Evolutionary conservation across 2,113 vertebrate genomes (phyloP).

Genomic region (Coregonus clupeaformis): DNA sequence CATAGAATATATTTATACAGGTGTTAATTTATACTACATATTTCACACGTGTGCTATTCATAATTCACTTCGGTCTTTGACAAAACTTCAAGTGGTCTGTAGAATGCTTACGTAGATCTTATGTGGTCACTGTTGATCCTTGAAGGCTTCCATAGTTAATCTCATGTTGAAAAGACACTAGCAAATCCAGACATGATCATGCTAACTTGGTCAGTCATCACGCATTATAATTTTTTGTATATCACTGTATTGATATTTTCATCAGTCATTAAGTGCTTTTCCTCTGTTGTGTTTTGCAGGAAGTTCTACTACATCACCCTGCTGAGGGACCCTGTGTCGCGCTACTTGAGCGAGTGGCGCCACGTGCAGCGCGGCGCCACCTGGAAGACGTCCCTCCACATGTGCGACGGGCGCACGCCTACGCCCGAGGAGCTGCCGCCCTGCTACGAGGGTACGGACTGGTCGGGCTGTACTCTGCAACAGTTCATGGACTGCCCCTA

Average conservation of each 20-base stretch:
- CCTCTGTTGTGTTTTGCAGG: slow-evolving; percentile 61
- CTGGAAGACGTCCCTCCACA: slow-evolving; percentile 97
- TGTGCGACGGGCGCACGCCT: slow-evolving; percentile 96
- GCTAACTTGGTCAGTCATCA: no score
- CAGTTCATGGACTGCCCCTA: slow-evolving; percentile 99
- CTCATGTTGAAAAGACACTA: no score
- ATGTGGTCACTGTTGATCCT: no score
- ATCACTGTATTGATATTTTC: no score
- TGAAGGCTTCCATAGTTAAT: no score
- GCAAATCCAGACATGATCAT: no score
- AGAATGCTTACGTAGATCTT: no score
- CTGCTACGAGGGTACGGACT: slow-evolving; percentile 96
- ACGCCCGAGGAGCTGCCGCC: slow-evolving; percentile 94
- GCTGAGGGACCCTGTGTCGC: slow-evolving; percentile 93
- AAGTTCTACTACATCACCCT: slow-evolving; percentile 99
- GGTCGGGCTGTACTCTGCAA: slow-evolving; percentile 96
- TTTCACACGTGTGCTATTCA: no score
- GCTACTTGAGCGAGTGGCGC: slow-evolving; percentile 98
- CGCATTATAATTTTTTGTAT: background rate
- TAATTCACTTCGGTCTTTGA: no score
- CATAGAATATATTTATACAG: no score
- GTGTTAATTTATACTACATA: no score
- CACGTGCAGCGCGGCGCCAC: slow-evolving; percentile 96
- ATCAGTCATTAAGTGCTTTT: background rate
- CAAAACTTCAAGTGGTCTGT: no score